A percentile compares a stretch with the other conserved stretches of the same genome.
These are phyloP conservation scores for Vulpes vulpes DNA, from an alignment of 2,113 vertebrate species.

Conservation along the genomic window DNA sequence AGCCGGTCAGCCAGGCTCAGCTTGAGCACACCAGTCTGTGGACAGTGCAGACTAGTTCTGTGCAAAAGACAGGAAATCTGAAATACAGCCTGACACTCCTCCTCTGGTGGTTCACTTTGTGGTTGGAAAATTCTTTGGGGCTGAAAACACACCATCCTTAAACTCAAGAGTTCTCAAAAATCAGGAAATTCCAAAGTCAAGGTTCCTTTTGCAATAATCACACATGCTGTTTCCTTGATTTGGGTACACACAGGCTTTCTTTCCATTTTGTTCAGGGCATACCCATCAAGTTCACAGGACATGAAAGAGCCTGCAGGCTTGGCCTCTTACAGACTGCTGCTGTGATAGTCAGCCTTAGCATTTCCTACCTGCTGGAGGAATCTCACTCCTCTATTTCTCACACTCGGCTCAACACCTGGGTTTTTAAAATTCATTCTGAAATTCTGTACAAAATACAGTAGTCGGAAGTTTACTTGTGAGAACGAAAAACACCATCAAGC, in stretches of 20 bases:
- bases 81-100: neutral
- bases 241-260: slow-evolving; percentile 8
- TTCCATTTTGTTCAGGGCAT: slow-evolving; percentile 21
- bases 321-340: neutral
- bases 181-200: slow-evolving; percentile 80
- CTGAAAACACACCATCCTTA: slow-evolving; percentile 75
- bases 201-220: slow-evolving; percentile 69
- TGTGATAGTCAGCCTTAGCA: rapidly evolving
- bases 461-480: neutral
- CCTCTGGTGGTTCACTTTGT: slow-evolving; percentile 67
- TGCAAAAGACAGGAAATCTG: neutral
- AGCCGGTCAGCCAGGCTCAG: neutral
- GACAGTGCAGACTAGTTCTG: neutral
- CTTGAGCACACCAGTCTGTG: neutral
- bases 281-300: neutral
- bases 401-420: neutral
- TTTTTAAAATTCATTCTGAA: slow-evolving; percentile 14
- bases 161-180: slow-evolving; percentile 62
- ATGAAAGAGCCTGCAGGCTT: neutral
- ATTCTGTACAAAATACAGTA: neutral
- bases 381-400: neutral
- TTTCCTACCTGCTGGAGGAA: neutral
- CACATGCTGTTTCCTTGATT: slow-evolving; percentile 61
- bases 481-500: neutral
- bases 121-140: slow-evolving; percentile 76